These are phyloP conservation scores for Archaeoteleia sp. DNA, from an alignment of 2,888 invertebrate genomes.

Conservation along the genomic window DNA sequence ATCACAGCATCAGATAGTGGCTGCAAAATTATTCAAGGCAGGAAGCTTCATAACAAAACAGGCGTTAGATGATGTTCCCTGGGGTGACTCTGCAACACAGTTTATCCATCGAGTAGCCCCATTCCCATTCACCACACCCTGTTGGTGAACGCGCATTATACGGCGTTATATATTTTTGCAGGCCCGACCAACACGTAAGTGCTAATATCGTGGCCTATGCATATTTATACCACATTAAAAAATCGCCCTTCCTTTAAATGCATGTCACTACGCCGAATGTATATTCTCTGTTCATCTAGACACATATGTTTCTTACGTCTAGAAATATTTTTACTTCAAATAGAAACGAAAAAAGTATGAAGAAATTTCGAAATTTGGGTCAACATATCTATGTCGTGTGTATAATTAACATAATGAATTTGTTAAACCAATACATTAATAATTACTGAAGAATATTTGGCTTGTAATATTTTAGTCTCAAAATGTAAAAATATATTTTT, in stretches of 20 bases:
- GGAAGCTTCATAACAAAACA: constrained; percentile 72
- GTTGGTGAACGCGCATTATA: constrained; percentile 55
- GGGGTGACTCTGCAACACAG: constrained; percentile 74
- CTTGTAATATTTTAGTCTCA: constrained; percentile 2
- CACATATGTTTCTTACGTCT: constrained; percentile 33
- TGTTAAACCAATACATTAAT: constrained; percentile 5
- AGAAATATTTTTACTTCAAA: neutral
- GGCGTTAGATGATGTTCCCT: constrained; percentile 73
- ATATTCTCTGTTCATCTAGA: constrained; percentile 24
- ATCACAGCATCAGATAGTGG: constrained; percentile 20
- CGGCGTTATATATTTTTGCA: constrained; percentile 67
- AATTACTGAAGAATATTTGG: constrained; percentile 4
- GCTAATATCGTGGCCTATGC: constrained; percentile 74
- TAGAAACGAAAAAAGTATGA: no score
- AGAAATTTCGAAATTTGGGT: no score
- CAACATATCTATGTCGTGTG: no score
- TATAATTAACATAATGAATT: no score
- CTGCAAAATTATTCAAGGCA: constrained; percentile 62
- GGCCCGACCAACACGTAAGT: constrained; percentile 67
- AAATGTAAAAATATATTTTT: neutral
- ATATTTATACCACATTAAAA: constrained; percentile 75
- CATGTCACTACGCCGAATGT: constrained; percentile 36
- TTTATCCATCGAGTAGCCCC: constrained; percentile 75
- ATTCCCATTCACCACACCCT: constrained; percentile 54
- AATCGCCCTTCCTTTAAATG: constrained; percentile 67